Evolutionary conservation across 2,113 vertebrate species (phyloP), one percentile per base, ranked within the genome.

Genomic region (Otolemur garnettii): DNA sequence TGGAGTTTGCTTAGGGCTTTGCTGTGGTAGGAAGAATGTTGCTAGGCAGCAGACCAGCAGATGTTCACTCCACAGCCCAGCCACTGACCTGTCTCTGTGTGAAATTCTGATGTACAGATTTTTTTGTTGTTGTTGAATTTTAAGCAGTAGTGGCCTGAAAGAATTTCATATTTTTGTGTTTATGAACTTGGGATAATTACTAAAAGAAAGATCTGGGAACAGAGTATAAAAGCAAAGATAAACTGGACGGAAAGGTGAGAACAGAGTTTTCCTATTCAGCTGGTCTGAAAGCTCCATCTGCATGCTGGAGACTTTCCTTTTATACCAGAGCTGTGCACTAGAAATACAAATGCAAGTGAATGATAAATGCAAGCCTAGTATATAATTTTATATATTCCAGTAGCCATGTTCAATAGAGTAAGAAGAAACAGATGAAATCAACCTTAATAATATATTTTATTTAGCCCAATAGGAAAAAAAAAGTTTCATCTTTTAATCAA

Each of bases 161-260:
- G 57, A 86, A 90, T 86, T 74, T 86, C 24, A 66, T 2, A 59
- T 26, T 86, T 74, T 19, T 80, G 26, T 66, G n/a, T 82, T 75
- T 82, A 30, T 75, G 30, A 86, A 80, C 57, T 81, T 86, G 57
- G 30, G 35, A 17, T 90, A 50, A 72, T 85, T 93, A 93, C 74
- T 77, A 14, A 72, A 78, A 45, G 18, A 90, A 35, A 26, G 50
- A 38, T 85, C 26, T 57, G 50, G 12, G 21, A 21, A 5, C 24
- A 5, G 45, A 79, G 57, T 66, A 5, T 80, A 26, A 69, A 71
- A 78, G 35, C 15, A 84, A 26, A 66, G 59, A 50, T 26, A 80
- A 80, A 72, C 13, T 74, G 14, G 24, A 74, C 81, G 33, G 15
- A 60, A 81, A 53, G 33, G 19, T 26, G 35, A 53, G 33, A 77